Base-by-base conservation (phyloP, 92 coral and sea anemone species). In the Palythoa grandiflora region DNA sequence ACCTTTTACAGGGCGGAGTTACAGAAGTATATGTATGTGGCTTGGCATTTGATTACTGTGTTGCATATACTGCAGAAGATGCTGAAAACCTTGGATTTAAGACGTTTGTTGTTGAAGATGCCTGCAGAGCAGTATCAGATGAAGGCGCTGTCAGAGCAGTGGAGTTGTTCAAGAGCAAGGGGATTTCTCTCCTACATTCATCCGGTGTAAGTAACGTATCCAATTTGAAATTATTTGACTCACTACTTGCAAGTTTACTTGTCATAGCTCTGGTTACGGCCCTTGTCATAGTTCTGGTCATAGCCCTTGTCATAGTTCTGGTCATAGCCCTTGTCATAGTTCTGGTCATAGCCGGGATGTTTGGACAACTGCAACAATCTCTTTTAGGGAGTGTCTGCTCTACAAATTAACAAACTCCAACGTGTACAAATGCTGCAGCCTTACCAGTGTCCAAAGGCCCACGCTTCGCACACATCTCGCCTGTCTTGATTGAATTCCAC, bases 41-140 rank as follows among this genome's bases (percentile, higher is more conserved):
- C 9, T 87, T 96, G 79, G 99, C 99, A 36, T 88, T 96, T 21
- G 99, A 96, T 77, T 86, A 91, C 75, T 96, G 99, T 70, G 99
- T 93, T 13, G 89, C 88, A 75, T 87, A 87, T 55, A 87, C 99
- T 35, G 94, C 97, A 10, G 77, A 83, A 7, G 99, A 96, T 91
- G 95, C 98, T 15, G 88, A 80, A 1, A 78, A 84, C 2, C 99
- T 90, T 47, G 99, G 99, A 9, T 93, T 96, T 44, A 92, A 68
- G 51, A 95, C 97, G 19, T 81, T 83, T 57, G 97, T 96, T 38
- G 74, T 96, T 47, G 98, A 89, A 44, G 98, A 96, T 89, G 99
- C 96, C 0, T 93, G 98, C 65, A 68, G 92, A 65, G 88, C 89
- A 13, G 93, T 92, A 40, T 79, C 89, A 36, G 78, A 61, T 78